Evolutionary conservation across 2,888 invertebrate genomes (phyloP).

Genomic region (Peribatodes rhomboidaria): DNA sequence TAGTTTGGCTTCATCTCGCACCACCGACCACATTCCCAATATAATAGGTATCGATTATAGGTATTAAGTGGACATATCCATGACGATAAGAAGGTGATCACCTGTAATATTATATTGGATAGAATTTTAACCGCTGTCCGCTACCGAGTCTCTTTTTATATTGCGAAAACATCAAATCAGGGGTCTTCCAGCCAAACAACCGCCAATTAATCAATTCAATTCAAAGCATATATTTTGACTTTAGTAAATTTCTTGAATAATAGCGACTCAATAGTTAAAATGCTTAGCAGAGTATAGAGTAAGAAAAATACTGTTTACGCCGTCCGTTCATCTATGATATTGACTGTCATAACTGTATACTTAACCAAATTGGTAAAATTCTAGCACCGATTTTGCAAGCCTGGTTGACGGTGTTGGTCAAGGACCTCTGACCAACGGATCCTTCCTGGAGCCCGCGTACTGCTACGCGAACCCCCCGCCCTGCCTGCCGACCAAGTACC

Average conservation of each 20-base stretch:
- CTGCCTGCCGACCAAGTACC: conserved; percentile 85
- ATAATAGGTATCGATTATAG: conserved; percentile 38
- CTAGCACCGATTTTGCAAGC: conserved; percentile 59
- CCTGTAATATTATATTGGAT: not conserved
- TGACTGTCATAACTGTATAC: too few species aligned
- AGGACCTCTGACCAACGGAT: conserved; percentile 68
- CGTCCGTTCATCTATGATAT: too few species aligned
- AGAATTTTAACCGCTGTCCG: not conserved
- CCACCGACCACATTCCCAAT: conserved; percentile 49
- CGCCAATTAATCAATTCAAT: too few species aligned
- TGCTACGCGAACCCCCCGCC: conserved; percentile 60
- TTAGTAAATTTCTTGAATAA: too few species aligned
- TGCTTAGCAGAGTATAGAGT: too few species aligned
- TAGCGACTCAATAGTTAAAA: too few species aligned
- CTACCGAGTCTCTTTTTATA: too few species aligned
- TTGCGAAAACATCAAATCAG: too few species aligned
- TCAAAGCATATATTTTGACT: too few species aligned
- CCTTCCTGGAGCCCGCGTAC: conserved; percentile 68
- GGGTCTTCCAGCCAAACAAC: too few species aligned
- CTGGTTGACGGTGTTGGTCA: conserved; percentile 67
- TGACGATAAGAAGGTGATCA: not conserved
- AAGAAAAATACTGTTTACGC: too few species aligned
- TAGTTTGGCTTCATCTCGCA: conserved; percentile 72
- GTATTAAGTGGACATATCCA: not conserved
- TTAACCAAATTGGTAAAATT: conserved; percentile 24